Evolutionary conservation across 2,888 invertebrate species (phyloP).

Genomic region (Polydrusus cervinus): DNA sequence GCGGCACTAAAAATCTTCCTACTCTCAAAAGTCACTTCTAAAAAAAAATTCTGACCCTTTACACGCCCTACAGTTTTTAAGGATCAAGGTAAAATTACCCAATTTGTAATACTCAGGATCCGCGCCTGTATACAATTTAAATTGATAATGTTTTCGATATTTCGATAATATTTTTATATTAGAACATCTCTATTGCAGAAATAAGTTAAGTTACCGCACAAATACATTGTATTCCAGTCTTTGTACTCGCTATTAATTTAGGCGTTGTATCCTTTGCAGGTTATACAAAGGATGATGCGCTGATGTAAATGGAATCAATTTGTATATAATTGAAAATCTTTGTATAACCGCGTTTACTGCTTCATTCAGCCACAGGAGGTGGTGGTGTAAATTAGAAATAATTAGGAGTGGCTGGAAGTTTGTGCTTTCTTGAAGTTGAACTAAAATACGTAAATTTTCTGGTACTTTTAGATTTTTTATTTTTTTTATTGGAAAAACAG

Average conservation of each 20-base stretch:
- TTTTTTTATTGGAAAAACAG: too few relatives aligned
- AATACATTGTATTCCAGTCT: conserved; percentile 30
- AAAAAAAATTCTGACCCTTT: too few relatives aligned
- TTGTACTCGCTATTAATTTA: conserved; percentile 32
- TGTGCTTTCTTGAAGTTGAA: neutral
- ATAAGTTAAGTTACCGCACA: neutral
- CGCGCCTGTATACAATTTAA: too few relatives aligned
- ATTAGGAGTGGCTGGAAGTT: neutral
- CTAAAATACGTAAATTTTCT: too few relatives aligned
- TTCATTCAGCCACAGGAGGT: neutral
- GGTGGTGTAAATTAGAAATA: conserved; percentile 12
- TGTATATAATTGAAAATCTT: conserved; percentile 36
- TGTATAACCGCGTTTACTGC: conserved; percentile 15
- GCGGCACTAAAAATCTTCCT: too few relatives aligned
- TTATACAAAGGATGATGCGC: conserved; percentile 31
- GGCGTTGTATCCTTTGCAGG: conserved; percentile 10
- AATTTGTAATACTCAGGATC: too few relatives aligned
- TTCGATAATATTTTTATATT: neutral
- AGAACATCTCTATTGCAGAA: conserved; percentile 3
- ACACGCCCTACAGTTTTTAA: too few relatives aligned
- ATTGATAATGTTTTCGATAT: neutral
- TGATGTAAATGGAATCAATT: conserved; percentile 31
- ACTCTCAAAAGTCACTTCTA: too few relatives aligned
- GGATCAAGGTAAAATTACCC: too few relatives aligned
- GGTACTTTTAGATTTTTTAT: neutral